Conservation (phyloP, 2,113 vertebrate genomes). For the Lepidothrix coronata region DNA sequence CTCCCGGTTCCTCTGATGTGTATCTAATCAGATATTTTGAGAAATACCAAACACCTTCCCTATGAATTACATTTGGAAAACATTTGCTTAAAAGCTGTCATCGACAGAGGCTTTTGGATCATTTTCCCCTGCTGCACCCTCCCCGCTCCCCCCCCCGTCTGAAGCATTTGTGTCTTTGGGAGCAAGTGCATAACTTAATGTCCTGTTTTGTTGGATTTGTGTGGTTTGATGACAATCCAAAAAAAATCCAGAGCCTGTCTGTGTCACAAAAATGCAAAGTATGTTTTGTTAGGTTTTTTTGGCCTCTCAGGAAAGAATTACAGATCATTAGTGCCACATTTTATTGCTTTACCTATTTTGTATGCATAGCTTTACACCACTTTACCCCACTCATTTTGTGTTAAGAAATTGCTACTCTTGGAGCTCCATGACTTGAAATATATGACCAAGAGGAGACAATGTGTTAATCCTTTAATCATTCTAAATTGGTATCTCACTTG, state of each 20-base stretch:
- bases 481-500: neutral
- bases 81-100: neutral
- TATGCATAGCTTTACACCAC: neutral
- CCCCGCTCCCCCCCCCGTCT: accelerated
- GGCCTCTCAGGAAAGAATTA: neutral
- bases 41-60: neutral
- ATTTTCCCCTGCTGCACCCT: neutral
- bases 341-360: neutral
- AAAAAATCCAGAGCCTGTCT: neutral
- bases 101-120: neutral
- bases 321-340: neutral
- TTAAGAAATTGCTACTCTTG: neutral
- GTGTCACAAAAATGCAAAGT: neutral
- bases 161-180: neutral
- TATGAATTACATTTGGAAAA: neutral
- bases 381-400: neutral
- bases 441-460: neutral
- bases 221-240: neutral
- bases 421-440: neutral
- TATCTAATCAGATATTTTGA: neutral
- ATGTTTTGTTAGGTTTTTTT: neutral
- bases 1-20: neutral
- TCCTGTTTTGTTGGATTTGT: neutral
- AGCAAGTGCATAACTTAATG: neutral
- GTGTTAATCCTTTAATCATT: neutral